These are phyloP conservation scores for Oreonectes daqikongensis DNA, from an alignment of 2,797 vertebrate genomes.

Conservation along the genomic window DNA sequence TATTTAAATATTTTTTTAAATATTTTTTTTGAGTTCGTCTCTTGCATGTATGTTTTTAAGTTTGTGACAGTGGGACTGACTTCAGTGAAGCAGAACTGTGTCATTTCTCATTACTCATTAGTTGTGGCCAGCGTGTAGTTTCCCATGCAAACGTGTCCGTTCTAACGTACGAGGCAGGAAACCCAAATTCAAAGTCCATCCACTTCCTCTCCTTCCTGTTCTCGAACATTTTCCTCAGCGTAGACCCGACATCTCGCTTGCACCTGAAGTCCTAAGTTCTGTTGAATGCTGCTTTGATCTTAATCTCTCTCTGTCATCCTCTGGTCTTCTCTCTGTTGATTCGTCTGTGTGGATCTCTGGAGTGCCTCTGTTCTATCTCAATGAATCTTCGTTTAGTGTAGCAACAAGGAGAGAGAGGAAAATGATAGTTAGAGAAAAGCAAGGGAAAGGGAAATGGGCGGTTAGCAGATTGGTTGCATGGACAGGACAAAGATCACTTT, in stretches of 20 bases:
- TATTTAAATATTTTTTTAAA: no score
- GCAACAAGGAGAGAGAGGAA: background rate
- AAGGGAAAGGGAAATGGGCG: conserved; percentile 35
- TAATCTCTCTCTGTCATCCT: background rate
- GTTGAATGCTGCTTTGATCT: background rate
- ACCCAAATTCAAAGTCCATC: conserved; percentile 64
- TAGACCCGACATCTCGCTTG: conserved; percentile 45
- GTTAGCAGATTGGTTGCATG: background rate
- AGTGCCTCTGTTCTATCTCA: conserved; percentile 24
- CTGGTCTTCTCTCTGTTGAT: conserved; percentile 15
- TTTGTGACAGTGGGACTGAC: background rate
- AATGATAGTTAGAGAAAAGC: background rate
- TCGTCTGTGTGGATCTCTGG: conserved; percentile 24
- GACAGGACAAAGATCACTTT: background rate
- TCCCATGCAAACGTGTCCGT: conserved; percentile 36
- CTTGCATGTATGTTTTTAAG: no score
- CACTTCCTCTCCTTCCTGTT: conserved; percentile 72
- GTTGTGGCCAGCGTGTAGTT: conserved; percentile 42
- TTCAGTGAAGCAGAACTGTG: background rate
- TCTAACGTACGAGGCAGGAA: conserved; percentile 60
- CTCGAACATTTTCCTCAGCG: conserved; percentile 58
- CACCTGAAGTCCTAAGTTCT: conserved; percentile 1
- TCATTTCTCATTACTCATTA: conserved; percentile 1
- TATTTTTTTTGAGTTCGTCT: no score
- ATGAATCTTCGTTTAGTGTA: background rate